Base-by-base conservation (phyloP, 1,140 invertebrate species). In the Steinernema feltiae region DNA sequence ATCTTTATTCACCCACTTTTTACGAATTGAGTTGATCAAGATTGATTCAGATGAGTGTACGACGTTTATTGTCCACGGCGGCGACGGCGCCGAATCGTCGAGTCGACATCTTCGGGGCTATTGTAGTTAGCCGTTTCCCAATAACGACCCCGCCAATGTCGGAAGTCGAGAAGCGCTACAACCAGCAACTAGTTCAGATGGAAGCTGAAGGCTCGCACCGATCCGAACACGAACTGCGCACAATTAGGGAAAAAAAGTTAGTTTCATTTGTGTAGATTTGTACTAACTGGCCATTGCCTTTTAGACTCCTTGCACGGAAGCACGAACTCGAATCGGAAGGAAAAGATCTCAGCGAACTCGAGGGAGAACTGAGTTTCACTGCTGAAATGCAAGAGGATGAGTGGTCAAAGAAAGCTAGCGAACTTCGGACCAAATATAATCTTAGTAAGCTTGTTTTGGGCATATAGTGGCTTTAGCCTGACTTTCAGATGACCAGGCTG, bases 301-400 rank as follows among this genome's bases (percentile, higher is more conserved):
- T 73, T 74, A 83, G 82, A 78, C 71, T 86, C 21, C 35, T 86
- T 7, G 74, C 75, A 35, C 82, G 77, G 30, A 79, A 84, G 30
- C 53, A 72, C 7, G 35, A 84, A 35, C 35, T 86, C 18, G 75
- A 85, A 41, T 48, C 21, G 2, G 82, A 84, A 71, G 83, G 83
- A 48, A 84, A 84, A 63, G 84, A 86, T 71, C 76, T 84, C 1
- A 86, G 85, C 46, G 76, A 83, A 32, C 46, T 84, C 21, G 84
- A 86, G 29, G 85, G 82, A 32, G 71, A 84, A 77, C 72, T 84
- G 3, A 82, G 83, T 17, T 48, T 84, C 27, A 80, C 83, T 18
- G 77, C 76, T 46, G 32, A 72, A 17, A 72, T 85, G 63, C 31
- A 48, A 27, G 63, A 74, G 30, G 77, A 84, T 32, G 84, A 84